Base-by-base conservation (phyloP, 2,797 vertebrate genomes). In the Galago senegalensis region DNA sequence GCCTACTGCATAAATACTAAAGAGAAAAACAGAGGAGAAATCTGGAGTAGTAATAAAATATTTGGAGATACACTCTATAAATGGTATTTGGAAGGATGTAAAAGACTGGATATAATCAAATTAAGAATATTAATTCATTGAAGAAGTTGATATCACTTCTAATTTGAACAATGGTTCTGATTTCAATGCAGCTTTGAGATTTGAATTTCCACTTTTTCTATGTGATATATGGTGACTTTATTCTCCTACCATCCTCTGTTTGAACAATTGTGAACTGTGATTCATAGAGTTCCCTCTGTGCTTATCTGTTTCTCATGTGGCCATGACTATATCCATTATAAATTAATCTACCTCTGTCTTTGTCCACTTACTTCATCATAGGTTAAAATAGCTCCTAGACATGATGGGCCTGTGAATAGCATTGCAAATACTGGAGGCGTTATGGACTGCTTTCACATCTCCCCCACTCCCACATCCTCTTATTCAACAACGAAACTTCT, bases 51-150 rank as follows among this genome's bases (percentile, higher is more conserved):
- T 75, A 67, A 85, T 75, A 34, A 37, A 56, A n/a, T 34, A n/a
- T 93, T 94, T 25, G 18, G 9, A 70, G 5, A 11, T 72, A 70
- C 6, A 56, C 3, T 21, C 31, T 81, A 31, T 29, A 70, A 34
- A 63, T 81, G n/a, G 27, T 63, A 63, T 58, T 87, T 67, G 91
- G 37, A 79, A 7, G 1, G 16, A 14, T 77, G 3, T 20, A 14
- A 72, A 58, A 72, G 6, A 67, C 27, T 5, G 1, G 40, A 60
- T 67, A 40, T 31, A 4, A 60, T 46, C 21, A 89, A 90, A 81
- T 92, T 82, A 94, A 79, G 86, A 70, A 77, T 21, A 60, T 63
- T 67, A 77, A 88, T 88, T 96, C 43, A 70, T 20, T 91, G 60
- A 69, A 58, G 21, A 29, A 56, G 46, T 58, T 89, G 63, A 81